These are phyloP conservation scores for Drosophila koepferae DNA, from an alignment of 2,888 invertebrate species.

Conservation along the genomic window DNA sequence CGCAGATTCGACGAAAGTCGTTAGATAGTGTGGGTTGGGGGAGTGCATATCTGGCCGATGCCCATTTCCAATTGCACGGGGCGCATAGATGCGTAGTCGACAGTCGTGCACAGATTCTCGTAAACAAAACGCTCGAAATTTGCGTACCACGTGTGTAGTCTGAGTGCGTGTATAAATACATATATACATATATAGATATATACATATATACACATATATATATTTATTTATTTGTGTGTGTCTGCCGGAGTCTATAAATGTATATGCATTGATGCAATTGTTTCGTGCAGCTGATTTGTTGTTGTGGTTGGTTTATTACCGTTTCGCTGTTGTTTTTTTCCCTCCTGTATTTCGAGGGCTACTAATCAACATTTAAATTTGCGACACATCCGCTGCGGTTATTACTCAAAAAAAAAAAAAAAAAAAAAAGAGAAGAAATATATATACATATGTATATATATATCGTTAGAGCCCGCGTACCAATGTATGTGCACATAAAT, in stretches of 20 bases:
- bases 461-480: conserved; percentile 27
- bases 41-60: conserved; percentile 32
- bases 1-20: conserved; percentile 68
- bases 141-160: conserved; percentile 71
- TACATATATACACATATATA: conserved; percentile 11
- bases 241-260: conserved; percentile 13
- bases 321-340: conserved; percentile 21
- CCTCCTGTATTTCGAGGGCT: conserved; percentile 40
- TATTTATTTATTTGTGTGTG: conserved; percentile 1
- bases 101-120: conserved; percentile 64
- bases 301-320: conserved; percentile 41
- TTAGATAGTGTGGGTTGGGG: conserved; percentile 25
- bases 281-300: conserved; percentile 47
- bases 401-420: conserved; percentile 33
- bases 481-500: conserved; percentile 18
- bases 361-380: conserved; percentile 60
- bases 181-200: no score
- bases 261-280: conserved; percentile 40
- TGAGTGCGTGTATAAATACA: conserved; percentile 18
- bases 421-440: conserved; percentile 6
- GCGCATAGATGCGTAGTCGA: conserved; percentile 44
- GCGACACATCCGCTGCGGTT: conserved; percentile 65
- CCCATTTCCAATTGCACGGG: conserved; percentile 56
- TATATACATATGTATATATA: neutral
- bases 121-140: conserved; percentile 70